Evolutionary conservation across 2,888 invertebrate species (phyloP), one percentile per base, ranked within the genome.

Genomic region (Sepioteuthis lessoniana): DNA sequence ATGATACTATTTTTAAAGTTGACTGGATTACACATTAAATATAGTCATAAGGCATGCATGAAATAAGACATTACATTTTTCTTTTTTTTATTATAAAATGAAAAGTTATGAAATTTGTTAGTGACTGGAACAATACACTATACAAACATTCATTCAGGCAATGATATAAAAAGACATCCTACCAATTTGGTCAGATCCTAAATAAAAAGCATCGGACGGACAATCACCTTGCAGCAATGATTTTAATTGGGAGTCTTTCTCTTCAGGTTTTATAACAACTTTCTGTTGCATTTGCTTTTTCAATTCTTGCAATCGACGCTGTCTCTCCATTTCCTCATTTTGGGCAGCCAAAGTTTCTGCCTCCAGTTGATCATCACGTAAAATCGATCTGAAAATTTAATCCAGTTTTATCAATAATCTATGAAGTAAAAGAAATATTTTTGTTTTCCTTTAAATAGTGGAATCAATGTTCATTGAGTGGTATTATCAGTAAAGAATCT

Each of bases 301-400:
- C n/a, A 97, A 96, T 94, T 97, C 97, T 94, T 96, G 96, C 90
- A 97, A 95, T 94, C 97, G 96, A 94, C 96, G 96, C 95, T 97
- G 97, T 93, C 97, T 96, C 97, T 99, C 99, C 95, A 98, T 98
- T 97, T 99, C 99, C 97, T 99, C 99, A 60, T 98, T 98, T 97
- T 99, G 99, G 0, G 99, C 99, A 46, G 98, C 98, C 94, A 99
- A 97, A 4, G 99, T 99, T 31, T 98, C 98, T 95, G 98, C 98
- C 97, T 99, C 99, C 95, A 99, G 97, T 97, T 99, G 98, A 95
- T 98, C 98, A 96, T 99, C 99, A 96, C 98, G 98, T 98, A 99
- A 98, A 21, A 99, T 99, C 97, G 99, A 99, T 94, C 99, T 98
- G 95, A 38, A 94, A 93, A 93, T n/a, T 42, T 47, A 38, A 91